Evolutionary conservation across 2,113 vertebrate species (phyloP).

Genomic region (Aspiorhynchus laticeps): DNA sequence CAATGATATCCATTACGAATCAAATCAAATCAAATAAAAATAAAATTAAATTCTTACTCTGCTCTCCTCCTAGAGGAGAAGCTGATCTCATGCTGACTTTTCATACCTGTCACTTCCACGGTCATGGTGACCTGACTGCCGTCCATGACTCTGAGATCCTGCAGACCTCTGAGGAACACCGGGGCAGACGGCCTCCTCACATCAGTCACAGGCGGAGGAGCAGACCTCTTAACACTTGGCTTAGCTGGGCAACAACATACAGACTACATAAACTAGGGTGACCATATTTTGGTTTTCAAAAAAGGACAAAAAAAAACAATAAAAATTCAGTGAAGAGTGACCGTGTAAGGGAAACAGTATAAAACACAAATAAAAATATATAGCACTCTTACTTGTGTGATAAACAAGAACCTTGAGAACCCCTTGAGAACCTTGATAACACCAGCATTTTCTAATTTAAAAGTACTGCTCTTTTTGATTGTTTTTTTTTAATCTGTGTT

Average conservation of each 20-base stretch:
- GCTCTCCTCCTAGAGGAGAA: background rate
- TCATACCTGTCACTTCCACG: slow-evolving; percentile 84
- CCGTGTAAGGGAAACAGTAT: too few species aligned
- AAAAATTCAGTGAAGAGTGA: too few species aligned
- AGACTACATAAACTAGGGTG: background rate
- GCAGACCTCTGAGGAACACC: slow-evolving; percentile 78
- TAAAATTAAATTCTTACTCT: background rate
- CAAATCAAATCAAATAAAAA: background rate
- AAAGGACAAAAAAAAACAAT: too few species aligned
- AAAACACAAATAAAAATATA: background rate
- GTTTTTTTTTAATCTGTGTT: background rate
- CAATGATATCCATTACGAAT: background rate
- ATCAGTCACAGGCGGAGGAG: slow-evolving; percentile 57
- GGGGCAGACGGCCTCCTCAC: slow-evolving; percentile 74
- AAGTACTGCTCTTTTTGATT: too few species aligned
- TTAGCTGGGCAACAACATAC: slow-evolving; percentile 54
- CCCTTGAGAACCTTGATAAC: too few species aligned
- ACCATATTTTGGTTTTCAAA: too few species aligned
- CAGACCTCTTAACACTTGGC: slow-evolving; percentile 53
- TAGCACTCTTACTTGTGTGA: background rate
- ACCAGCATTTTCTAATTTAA: too few species aligned
- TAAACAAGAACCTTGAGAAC: too few species aligned
- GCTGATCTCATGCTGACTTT: too few species aligned
- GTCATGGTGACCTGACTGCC: slow-evolving; percentile 91
- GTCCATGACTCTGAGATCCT: slow-evolving; percentile 88